Evolutionary conservation across 2,797 vertebrate genomes (phyloP).

Genomic region (Labeo calbasu): DNA sequence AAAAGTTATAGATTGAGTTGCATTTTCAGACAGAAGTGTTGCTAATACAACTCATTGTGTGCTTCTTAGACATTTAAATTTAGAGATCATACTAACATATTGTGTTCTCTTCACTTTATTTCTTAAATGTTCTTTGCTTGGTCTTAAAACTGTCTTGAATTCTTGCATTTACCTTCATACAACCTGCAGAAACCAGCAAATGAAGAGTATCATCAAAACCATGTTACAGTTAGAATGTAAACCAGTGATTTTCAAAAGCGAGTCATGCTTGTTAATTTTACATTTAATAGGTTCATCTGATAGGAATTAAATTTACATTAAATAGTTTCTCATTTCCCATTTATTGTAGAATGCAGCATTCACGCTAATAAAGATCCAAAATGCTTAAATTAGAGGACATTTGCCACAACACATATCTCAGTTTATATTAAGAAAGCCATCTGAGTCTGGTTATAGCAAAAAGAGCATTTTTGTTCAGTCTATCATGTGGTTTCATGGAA

Average conservation of each 20-base stretch:
- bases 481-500: neutral
- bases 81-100: no score
- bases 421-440: neutral
- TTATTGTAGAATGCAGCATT: neutral
- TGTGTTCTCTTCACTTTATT: no score
- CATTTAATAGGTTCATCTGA: neutral
- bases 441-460: neutral
- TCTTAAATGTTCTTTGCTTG: no score
- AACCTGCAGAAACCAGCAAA: neutral
- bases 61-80: no score
- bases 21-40: no score
- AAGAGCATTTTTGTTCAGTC: neutral
- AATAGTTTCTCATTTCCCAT: neutral
- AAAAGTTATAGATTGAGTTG: no score
- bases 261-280: neutral
- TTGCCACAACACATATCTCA: neutral
- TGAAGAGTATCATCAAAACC: neutral
- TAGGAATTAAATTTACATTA: neutral
- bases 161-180: neutral
- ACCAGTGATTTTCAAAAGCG: neutral
- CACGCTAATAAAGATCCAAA: no score
- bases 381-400: neutral
- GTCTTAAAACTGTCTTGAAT: no score
- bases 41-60: no score
- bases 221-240: neutral